These are phyloP conservation scores for Aplysia californica DNA, from an alignment of 1,140 invertebrate genomes.

Conservation along the genomic window DNA sequence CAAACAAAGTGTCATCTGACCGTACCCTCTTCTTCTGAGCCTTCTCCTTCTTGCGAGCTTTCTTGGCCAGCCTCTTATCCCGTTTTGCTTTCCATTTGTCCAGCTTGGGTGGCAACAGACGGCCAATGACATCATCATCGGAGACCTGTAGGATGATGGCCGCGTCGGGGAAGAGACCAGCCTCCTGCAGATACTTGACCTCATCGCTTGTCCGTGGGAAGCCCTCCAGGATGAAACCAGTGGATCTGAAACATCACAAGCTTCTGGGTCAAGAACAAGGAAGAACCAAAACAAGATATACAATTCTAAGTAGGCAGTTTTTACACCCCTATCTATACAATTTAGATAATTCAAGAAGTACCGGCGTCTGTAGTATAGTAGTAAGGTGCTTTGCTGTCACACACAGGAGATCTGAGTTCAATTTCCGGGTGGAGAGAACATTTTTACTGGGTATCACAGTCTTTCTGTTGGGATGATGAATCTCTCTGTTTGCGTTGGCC, in stretches of 20 bases:
- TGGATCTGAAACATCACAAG: conserved; percentile 45
- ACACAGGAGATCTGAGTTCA: no score
- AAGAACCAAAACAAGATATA: no score
- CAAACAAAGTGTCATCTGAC: no score
- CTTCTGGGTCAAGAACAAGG: background rate
- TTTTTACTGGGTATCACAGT: no score
- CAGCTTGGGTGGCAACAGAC: conserved; percentile 64
- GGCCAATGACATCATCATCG: conserved; percentile 60
- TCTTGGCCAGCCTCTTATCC: conserved; percentile 57
- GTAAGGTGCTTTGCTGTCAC: no score
- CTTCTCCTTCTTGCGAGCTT: conserved; percentile 61
- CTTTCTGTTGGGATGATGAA: no score
- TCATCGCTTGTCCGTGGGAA: conserved; percentile 66
- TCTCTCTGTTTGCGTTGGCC: no score
- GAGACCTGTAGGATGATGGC: conserved; percentile 58
- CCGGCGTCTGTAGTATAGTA: no score
- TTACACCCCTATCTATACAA: no score
- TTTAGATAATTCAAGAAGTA: no score
- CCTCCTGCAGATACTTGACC: conserved; percentile 60
- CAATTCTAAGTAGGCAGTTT: no score
- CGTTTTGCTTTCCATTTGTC: conserved; percentile 64
- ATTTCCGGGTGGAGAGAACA: no score
- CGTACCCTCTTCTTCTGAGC: conserved; percentile 60
- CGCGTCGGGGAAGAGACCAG: conserved; percentile 64
- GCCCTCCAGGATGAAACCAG: conserved; percentile 67